Evolutionary conservation across 2,888 invertebrate genomes (phyloP).

Genomic region (Sclerodermus sp.): DNA sequence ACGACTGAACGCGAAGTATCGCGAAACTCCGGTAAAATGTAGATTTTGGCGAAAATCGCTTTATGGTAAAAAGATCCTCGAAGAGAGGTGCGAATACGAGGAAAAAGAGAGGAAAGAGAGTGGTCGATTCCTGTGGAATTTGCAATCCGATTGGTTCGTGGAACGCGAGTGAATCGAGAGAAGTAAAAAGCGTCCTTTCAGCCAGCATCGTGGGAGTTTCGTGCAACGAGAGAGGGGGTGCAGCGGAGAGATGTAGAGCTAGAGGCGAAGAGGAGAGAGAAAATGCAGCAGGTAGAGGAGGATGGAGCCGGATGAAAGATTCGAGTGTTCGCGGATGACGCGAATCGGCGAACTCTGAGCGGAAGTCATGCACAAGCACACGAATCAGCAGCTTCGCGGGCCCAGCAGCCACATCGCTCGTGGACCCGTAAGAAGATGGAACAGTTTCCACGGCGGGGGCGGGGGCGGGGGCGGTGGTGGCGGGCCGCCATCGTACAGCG

Average conservation of each 20-base stretch:
- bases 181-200: no score
- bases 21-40: no score
- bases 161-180: no score
- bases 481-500: constrained; percentile 26
- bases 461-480: constrained; percentile 31
- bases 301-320: constrained; percentile 20
- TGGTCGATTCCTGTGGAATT: no score
- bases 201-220: no score
- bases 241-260: neutral
- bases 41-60: no score
- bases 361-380: constrained; percentile 54
- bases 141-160: no score
- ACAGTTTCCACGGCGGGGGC: constrained; percentile 57
- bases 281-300: neutral
- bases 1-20: no score
- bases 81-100: no score
- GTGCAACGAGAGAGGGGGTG: no score
- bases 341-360: constrained; percentile 15
- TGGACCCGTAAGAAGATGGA: constrained; percentile 59
- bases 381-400: constrained; percentile 45
- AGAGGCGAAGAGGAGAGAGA: neutral
- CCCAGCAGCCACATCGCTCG: constrained; percentile 33
- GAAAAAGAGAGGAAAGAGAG: no score
- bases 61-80: no score
- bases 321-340: constrained; percentile 22